Percentiles rank a stretch among this genome's conserved stretches.
Evolutionary conservation across 2,113 vertebrate genomes (phyloP).

Genomic region (Cavia porcellus): DNA sequence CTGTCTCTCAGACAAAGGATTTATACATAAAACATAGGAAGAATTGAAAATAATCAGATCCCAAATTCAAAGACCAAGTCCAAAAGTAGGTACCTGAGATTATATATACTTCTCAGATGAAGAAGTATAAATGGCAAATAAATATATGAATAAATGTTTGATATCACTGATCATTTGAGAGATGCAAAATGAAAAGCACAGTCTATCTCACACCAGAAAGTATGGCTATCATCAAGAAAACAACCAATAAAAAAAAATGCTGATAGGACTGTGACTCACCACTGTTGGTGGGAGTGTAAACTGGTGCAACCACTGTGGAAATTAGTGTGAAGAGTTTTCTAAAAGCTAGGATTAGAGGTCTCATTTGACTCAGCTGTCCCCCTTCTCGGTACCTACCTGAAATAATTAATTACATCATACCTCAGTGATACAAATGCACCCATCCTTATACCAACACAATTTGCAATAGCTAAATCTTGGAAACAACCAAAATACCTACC

Average conservation of each 20-base stretch:
- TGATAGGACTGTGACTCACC: background rate
- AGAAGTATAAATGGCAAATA: background rate
- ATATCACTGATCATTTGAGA: background rate
- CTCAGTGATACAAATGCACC: background rate
- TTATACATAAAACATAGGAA: background rate
- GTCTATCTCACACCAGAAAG: background rate
- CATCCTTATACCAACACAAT: background rate
- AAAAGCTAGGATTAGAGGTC: background rate
- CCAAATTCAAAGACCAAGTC: too few relatives aligned
- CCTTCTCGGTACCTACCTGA: background rate
- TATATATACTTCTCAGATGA: background rate
- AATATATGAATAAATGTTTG: background rate
- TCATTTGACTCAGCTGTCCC: background rate
- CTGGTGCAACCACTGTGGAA: background rate
- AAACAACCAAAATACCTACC: background rate
- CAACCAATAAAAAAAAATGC: background rate
- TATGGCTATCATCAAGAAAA: background rate
- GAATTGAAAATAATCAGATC: background rate
- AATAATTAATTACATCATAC: background rate
- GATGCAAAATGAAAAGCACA: background rate
- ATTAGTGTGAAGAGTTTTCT: background rate
- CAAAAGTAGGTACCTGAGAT: background rate
- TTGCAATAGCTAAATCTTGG: background rate
- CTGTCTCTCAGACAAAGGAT: background rate
- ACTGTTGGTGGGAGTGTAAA: background rate